Evolutionary conservation across 2,113 vertebrate genomes (phyloP).

Genomic region (Caranx melampygus): DNA sequence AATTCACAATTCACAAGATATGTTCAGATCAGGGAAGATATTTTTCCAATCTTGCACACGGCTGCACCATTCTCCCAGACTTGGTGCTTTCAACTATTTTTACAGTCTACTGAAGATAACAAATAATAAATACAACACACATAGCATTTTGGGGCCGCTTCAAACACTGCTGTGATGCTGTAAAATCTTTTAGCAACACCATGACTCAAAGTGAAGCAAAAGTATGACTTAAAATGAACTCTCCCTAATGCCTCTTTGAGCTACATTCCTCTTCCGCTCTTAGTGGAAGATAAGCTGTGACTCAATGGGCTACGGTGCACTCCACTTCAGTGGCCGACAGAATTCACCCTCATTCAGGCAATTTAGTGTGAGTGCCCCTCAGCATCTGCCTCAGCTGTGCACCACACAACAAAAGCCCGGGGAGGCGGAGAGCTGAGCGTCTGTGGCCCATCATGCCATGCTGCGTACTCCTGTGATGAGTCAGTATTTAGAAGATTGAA

Average conservation of each 20-base stretch:
- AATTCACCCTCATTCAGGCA: constrained; percentile 77
- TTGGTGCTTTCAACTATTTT: constrained; percentile 17
- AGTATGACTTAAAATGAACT: constrained; percentile 45
- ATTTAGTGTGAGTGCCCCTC: constrained; percentile 77
- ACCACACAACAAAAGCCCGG: constrained; percentile 73
- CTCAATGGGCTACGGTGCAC: constrained; percentile 66
- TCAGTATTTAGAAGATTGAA: constrained; percentile 65
- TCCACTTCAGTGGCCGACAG: constrained; percentile 64
- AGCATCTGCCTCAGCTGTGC: constrained; percentile 81
- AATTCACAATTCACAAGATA: neutral
- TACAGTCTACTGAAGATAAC: neutral
- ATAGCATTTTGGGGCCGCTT: neutral
- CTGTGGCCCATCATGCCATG: constrained; percentile 68
- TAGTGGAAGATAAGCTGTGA: constrained; percentile 59
- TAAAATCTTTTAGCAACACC: constrained; percentile 17
- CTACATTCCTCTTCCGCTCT: constrained; percentile 45
- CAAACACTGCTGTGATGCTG: neutral
- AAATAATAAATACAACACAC: neutral
- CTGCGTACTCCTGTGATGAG: constrained; percentile 71
- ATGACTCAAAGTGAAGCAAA: constrained; percentile 24
- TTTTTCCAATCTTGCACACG: constrained; percentile 22
- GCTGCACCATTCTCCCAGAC: constrained; percentile 25
- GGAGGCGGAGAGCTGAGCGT: constrained; percentile 59
- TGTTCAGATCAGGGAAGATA: constrained; percentile 6
- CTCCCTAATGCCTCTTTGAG: constrained; percentile 43